Conservation (phyloP, 2,797 vertebrate species). For the Gastrophryne carolinensis region DNA sequence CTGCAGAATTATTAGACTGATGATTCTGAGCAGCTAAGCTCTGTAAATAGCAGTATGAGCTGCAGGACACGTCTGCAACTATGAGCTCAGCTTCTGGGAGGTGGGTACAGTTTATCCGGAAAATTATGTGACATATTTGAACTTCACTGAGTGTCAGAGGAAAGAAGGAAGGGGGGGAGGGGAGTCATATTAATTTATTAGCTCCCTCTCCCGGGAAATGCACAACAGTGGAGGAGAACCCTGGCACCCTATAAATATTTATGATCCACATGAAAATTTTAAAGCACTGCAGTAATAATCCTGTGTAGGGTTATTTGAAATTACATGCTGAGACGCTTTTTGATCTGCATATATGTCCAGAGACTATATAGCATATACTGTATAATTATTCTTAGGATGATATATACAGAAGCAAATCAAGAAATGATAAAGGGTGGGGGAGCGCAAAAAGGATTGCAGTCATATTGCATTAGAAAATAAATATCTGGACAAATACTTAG, state of each 20-base stretch:
- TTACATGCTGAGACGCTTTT: conserved; percentile 9
- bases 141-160: conserved; percentile 8
- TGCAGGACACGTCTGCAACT: conserved; percentile 7
- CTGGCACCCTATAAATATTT: conserved; percentile 48
- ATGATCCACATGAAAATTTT: conserved; percentile 45
- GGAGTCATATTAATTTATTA: conserved; percentile 23
- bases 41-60: neutral
- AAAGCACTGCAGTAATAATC: conserved; percentile 45
- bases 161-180: conserved; percentile 10
- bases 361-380: neutral
- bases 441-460: too few relatives aligned
- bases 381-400: too few relatives aligned
- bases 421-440: too few relatives aligned
- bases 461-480: too few relatives aligned
- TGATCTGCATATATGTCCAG: conserved; percentile 8
- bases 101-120: conserved; percentile 37
- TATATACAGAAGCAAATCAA: too few relatives aligned
- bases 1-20: neutral
- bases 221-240: conserved; percentile 31
- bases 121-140: conserved; percentile 30
- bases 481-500: too few relatives aligned
- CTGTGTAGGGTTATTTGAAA: conserved; percentile 21
- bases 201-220: conserved; percentile 30
- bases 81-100: conserved; percentile 20
- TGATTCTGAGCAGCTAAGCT: neutral